A percentile compares a stretch with the other conserved stretches of the same genome.
Conservation (phyloP, 2,888 invertebrate species). For the Linyphia triangularis region DNA sequence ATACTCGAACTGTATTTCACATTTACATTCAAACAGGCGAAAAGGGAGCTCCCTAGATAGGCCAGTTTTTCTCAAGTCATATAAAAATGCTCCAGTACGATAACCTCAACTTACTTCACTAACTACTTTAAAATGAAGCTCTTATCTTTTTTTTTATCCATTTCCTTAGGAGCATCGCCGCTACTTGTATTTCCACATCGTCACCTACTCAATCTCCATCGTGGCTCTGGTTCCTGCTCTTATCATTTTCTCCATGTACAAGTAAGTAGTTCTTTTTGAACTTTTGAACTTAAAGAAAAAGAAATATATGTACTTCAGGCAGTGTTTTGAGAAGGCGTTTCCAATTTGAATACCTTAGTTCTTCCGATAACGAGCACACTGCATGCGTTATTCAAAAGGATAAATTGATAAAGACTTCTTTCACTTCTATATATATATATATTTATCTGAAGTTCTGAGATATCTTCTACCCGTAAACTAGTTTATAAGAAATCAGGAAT, state of each 20-base stretch:
- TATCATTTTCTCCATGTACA: slow-evolving; percentile 79
- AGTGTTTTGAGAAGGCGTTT: neutral
- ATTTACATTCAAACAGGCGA: too few relatives aligned
- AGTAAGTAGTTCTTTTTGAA: slow-evolving; percentile 77
- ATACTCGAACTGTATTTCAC: too few relatives aligned
- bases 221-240: slow-evolving; percentile 79
- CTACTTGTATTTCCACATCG: slow-evolving; percentile 69
- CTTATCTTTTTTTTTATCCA: too few relatives aligned
- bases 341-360: neutral
- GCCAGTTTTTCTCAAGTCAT: too few relatives aligned
- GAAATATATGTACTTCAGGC: neutral
- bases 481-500: too few relatives aligned
- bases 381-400: neutral
- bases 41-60: too few relatives aligned
- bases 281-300: neutral
- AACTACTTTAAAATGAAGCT: too few relatives aligned
- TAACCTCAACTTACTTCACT: too few relatives aligned
- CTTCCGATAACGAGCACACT: neutral
- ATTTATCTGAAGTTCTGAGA: too few relatives aligned
- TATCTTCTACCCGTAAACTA: too few relatives aligned
- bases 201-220: slow-evolving; percentile 68
- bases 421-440: too few relatives aligned
- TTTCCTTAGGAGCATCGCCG: slow-evolving; percentile 56
- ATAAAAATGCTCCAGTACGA: too few relatives aligned
- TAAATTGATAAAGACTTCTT: neutral